phyloP scores from a whole-genome alignment of 1,140 invertebrate species.

The Aphelenchoides fujianensis region DNA sequence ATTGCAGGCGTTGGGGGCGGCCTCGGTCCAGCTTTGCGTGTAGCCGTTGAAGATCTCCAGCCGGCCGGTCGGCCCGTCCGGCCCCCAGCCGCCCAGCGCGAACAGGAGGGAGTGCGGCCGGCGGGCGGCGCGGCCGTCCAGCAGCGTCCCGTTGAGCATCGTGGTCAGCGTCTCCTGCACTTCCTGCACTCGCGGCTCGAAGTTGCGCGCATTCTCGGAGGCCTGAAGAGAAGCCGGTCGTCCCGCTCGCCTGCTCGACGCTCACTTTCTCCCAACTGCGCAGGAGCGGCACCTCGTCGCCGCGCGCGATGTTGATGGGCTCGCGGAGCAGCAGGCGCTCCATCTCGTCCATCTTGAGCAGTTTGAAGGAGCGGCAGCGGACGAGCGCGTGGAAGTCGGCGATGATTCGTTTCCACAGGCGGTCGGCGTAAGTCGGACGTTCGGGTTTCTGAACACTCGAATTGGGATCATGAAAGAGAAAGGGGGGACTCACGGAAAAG shows the following conservation, averaged over 20 bases:
- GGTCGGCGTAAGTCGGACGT: too few species aligned
- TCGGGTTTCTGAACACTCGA: background rate
- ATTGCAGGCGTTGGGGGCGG: background rate
- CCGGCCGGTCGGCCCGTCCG: constrained; percentile 27
- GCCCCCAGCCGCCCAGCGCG: constrained; percentile 28
- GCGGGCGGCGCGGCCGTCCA: constrained; percentile 6
- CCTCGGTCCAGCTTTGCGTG: constrained; percentile 20
- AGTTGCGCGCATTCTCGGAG: background rate
- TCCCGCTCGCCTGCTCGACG: background rate
- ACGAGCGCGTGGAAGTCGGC: background rate
- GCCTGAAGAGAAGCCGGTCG: background rate
- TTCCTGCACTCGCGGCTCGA: background rate
- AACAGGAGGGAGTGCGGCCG: constrained; percentile 21
- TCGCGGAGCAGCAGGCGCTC: background rate
- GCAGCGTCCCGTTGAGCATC: too few species aligned
- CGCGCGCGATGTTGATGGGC: constrained; percentile 1
- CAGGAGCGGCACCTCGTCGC: constrained; percentile 8
- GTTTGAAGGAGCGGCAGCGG: background rate
- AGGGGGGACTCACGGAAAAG: too few species aligned
- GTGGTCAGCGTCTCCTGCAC: too few species aligned
- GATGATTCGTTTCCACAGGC: constrained; percentile 8
- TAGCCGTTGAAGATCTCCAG: constrained; percentile 28
- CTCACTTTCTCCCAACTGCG: background rate
- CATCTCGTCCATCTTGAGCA: constrained; percentile 12
- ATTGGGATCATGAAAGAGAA: background rate